Base-by-base conservation (phyloP, 2,888 invertebrate genomes). In the Phragmatobia fuliginosa region DNA sequence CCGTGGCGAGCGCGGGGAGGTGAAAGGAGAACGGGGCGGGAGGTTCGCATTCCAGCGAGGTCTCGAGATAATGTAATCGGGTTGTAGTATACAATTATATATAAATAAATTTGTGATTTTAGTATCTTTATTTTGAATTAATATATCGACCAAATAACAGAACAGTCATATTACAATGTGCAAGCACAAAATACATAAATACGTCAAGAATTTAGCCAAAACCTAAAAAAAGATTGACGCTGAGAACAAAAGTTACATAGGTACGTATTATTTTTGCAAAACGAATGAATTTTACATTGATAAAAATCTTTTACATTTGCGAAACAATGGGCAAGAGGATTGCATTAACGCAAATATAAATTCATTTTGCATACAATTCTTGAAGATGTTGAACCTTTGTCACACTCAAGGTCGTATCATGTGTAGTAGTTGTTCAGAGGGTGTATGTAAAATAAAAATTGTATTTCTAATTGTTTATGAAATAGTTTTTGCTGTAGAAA, bases 361-460 rank as follows among this genome's bases (percentile, higher is more conserved):
- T 56, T 56, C 52, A 56, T 56, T 56, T 56, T 28, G 52, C 52
- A 56, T 28, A 56, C 28, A 56, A 49, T 49, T 49, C 28, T 56
- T 56, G 14, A 25, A 56, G 14, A 56, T 56, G 1, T 56, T 56
- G 25, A 56, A 56, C 52, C 28, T 56, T 56, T 56, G 52, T 56
- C 28, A 11, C 5, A 2, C 25, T 56, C 52, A 56, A 56, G 52
- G 52, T 28, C 14, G 25, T 56, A 1, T 25, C 11, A 4, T 56
- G 52, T n/a, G n/a, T n/a, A n/a, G n/a, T n/a, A n/a, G n/a, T n/a
- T n/a, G n/a, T n/a, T 56, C 52, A 28, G 25, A 56, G 52, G 2
- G 25, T 28, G 16, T 5, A 4, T 10, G 25, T 3, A 52, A n/a
- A n/a, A n/a, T n/a, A n/a, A n/a, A n/a, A n/a, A n/a, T n/a, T n/a